A percentile compares a stretch with the other conserved stretches of the same genome.
These are phyloP conservation scores for Carcharodon carcharias DNA, from an alignment of 2,797 vertebrate genomes.

Conservation along the genomic window DNA sequence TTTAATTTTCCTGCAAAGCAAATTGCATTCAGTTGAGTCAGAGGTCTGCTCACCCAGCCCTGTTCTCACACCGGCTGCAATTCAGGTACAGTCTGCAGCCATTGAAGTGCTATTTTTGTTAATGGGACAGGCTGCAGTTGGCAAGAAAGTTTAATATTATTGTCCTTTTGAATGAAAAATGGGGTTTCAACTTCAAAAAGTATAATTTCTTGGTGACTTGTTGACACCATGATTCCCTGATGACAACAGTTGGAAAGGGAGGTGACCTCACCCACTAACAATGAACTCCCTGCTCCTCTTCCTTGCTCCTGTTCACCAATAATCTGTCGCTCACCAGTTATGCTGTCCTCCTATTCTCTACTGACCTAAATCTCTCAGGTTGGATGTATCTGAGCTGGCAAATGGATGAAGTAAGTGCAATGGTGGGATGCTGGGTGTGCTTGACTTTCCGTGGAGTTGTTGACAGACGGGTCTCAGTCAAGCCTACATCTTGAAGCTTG, in stretches of 20 bases:
- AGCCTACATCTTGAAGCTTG: too few relatives aligned
- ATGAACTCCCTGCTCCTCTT: background rate
- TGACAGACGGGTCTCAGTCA: background rate
- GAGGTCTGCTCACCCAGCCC: background rate
- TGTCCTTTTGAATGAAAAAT: too few relatives aligned
- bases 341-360: background rate
- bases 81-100: background rate
- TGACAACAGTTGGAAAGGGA: background rate
- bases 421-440: background rate
- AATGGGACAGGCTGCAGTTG: too few relatives aligned
- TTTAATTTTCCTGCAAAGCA: background rate
- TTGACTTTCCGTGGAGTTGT: background rate
- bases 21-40: background rate
- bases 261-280: background rate
- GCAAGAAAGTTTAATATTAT: too few relatives aligned
- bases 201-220: background rate
- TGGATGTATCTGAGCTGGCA: background rate
- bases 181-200: background rate
- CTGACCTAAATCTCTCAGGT: too few relatives aligned
- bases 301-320: background rate
- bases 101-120: too few relatives aligned
- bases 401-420: background rate
- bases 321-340: background rate
- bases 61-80: background rate
- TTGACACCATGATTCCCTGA: background rate